Conservation (phyloP, 2,113 vertebrate genomes). For the Crotalus tigris region DNA sequence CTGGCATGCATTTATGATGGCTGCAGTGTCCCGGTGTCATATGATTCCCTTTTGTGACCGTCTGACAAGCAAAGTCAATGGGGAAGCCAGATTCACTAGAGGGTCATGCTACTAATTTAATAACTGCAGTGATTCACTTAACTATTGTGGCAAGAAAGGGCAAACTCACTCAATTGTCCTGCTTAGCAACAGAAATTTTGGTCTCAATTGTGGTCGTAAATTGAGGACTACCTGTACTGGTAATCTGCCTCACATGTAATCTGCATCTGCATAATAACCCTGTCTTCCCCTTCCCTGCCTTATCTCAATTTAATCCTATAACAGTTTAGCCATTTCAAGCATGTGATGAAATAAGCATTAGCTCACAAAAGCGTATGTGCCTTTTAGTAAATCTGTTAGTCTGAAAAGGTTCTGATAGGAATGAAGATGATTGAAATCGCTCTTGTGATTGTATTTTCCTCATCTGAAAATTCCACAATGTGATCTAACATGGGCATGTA, state of each 20-base stretch:
- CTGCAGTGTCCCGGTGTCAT: no score
- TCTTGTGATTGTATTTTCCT: neutral
- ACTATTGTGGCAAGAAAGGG: no score
- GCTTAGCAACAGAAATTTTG: no score
- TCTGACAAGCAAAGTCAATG: no score
- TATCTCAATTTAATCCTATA: neutral
- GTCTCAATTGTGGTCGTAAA: no score
- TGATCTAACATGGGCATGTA: neutral
- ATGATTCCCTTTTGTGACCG: no score
- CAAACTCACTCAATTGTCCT: no score
- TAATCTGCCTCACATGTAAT: neutral
- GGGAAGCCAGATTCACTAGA: no score
- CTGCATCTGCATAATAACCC: neutral
- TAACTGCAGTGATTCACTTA: no score
- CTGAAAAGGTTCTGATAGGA: neutral
- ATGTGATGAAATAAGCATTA: neutral
- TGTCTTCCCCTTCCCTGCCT: neutral
- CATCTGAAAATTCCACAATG: neutral
- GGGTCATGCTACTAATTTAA: no score
- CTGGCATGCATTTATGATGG: no score
- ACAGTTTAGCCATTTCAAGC: neutral
- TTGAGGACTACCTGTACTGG: neutral
- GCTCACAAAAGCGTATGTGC: neutral
- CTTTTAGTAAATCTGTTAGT: neutral
- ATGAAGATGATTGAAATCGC: neutral